These are phyloP conservation scores for Rissa tridactyla DNA, from an alignment of 2,113 vertebrate genomes.

Conservation along the genomic window DNA sequence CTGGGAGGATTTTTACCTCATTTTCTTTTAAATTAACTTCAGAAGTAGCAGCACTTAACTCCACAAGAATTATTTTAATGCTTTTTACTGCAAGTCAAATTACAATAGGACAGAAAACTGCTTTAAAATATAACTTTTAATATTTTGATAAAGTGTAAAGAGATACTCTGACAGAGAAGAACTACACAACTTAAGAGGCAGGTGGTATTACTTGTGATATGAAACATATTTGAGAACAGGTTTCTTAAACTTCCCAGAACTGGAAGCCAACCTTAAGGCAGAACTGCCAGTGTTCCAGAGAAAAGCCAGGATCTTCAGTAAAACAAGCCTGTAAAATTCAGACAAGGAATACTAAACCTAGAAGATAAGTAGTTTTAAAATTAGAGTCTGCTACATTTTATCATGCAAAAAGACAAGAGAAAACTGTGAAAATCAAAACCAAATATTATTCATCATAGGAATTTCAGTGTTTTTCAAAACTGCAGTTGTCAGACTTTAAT, in stretches of 20 bases:
- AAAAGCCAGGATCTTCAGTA: background rate
- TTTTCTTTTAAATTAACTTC: background rate
- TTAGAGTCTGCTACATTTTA: background rate
- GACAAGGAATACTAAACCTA: background rate
- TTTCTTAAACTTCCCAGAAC: background rate
- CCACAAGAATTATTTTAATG: background rate
- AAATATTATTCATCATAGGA: accelerated
- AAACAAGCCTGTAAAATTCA: background rate
- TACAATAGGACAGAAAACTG: background rate
- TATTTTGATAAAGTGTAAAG: background rate
- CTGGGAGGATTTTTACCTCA: background rate
- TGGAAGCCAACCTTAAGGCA: background rate
- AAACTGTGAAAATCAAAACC: background rate
- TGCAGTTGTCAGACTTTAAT: background rate
- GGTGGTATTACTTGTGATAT: background rate
- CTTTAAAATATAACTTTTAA: background rate
- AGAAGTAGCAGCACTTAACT: background rate
- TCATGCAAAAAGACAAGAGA: background rate
- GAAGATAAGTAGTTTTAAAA: background rate
- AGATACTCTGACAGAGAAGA: background rate
- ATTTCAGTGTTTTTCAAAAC: background rate
- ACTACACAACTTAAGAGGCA: background rate
- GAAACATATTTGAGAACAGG: background rate
- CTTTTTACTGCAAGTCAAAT: background rate
- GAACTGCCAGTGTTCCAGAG: background rate